A percentile compares a stretch with the other conserved stretches of the same genome.
Conservation (phyloP, 2,113 vertebrate species). For the Solea solea region DNA sequence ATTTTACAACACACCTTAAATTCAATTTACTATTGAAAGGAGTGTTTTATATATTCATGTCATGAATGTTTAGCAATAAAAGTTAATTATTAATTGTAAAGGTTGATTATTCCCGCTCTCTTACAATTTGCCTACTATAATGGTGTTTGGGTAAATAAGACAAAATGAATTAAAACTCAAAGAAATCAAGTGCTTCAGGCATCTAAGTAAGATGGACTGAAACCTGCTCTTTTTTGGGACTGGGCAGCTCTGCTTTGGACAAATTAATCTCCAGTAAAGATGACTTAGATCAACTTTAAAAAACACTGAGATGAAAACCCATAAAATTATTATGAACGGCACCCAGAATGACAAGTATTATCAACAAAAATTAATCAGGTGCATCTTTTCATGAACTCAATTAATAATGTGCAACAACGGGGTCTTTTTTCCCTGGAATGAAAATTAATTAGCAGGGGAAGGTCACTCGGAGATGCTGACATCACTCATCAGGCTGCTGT, state of each 20-base stretch:
- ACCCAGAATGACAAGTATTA: conserved; percentile 99
- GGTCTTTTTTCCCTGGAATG: conserved; percentile 99
- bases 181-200: conserved; percentile 33
- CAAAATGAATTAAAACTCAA: conserved; percentile 33
- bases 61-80: conserved; percentile 19
- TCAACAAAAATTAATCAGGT: conserved; percentile 99
- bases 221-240: conserved; percentile 61
- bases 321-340: conserved; percentile 97
- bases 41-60: conserved; percentile 6
- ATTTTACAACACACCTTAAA: conserved; percentile 2
- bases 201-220: conserved; percentile 66
- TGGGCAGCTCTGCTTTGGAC: conserved; percentile 68
- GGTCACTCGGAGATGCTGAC: conserved; percentile 99
- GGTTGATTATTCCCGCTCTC: conserved; percentile 40
- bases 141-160: conserved; percentile 20
- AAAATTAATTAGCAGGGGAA: conserved; percentile 99
- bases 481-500: conserved; percentile 99
- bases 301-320: conserved; percentile 91
- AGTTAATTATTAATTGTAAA: conserved; percentile 40
- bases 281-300: conserved; percentile 97
- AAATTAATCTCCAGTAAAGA: conserved; percentile 90
- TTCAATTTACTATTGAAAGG: conserved; percentile 16
- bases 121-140: conserved; percentile 9
- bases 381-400: conserved; percentile 99
- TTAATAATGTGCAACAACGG: conserved; percentile 99